Evolutionary conservation across 2,113 vertebrate genomes (phyloP).

Genomic region (Gobius niger): DNA sequence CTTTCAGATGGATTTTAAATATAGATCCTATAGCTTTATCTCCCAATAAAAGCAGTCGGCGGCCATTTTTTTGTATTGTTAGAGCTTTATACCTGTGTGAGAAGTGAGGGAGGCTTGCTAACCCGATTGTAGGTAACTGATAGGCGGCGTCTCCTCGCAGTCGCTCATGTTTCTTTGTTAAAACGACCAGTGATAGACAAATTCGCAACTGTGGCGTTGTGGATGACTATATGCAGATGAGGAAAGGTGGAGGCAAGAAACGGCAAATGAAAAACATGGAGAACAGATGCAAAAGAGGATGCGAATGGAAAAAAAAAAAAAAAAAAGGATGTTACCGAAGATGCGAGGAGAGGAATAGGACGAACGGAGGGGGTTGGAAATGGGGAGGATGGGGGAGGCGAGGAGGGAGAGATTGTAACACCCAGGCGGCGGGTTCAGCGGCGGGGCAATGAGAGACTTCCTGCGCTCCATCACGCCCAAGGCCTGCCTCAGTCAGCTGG

Average conservation of each 20-base stretch:
- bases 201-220: constrained; percentile 58
- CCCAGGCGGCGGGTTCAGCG: constrained; percentile 78
- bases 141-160: constrained; percentile 12
- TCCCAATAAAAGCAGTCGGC: constrained; percentile 2
- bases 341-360: constrained; percentile 41
- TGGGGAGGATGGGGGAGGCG: constrained; percentile 26
- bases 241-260: constrained; percentile 6
- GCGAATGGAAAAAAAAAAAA: constrained; percentile 15
- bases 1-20: constrained; percentile 33
- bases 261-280: constrained; percentile 10
- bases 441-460: constrained; percentile 83
- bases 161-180: constrained; percentile 73
- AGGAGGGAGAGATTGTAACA: constrained; percentile 64
- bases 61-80: constrained; percentile 10
- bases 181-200: constrained; percentile 56
- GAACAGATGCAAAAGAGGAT: constrained; percentile 29
- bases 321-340: constrained; percentile 40
- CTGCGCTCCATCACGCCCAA: constrained; percentile 82
- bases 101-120: constrained; percentile 28
- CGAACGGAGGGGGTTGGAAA: constrained; percentile 43
- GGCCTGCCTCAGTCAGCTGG: constrained; percentile 82
- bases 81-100: constrained; percentile 30
- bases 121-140: constrained; percentile 54
- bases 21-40: constrained; percentile 10
- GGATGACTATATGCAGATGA: constrained; percentile 38